Evolutionary conservation across 2,888 invertebrate genomes (phyloP), one percentile per base, ranked within the genome.

Genomic region (Orthosia gothica): DNA sequence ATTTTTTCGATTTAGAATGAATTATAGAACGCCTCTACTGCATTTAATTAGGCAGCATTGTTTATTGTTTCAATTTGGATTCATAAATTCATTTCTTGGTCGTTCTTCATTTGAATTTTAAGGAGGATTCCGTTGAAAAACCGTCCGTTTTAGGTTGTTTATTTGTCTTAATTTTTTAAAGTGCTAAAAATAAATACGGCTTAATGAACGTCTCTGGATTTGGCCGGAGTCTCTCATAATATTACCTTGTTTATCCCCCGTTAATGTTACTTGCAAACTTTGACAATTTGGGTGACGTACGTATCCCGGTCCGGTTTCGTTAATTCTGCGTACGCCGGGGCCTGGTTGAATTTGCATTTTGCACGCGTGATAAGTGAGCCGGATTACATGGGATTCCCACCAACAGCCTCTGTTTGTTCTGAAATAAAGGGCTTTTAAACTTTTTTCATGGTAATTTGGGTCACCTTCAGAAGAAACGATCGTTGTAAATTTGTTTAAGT

Each of bases 401-500:
- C 94, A 94, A 94, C 95, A 93, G 95, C 94, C 95, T 94, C 95
- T 95, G 96, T 96, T 95, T 96, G 95, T 93, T 91, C 95, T 94
- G 94, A 95, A 96, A 96, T 96, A 96, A 96, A 96, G 95, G 95
- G 95, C 94, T 95, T 94, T 95, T 95, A 95, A 96, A 95, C 94
- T 95, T 96, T 95, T 96, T 96, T 95, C 94, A 95, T 94, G 95
- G 94, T 93, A 95, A 96, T 96, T 96, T 96, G 95, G 96, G 96
- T 96, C 96, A 96, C 95, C 95, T 96, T 95, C 92, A 92, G 91
- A 93, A 95, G 95, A 93, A 93, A 94, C 91, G 94, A 92, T 93
- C 91, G 93, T 87, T 95, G 94, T 95, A 94, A 96, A 96, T 96
- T 95, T 95, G 95, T 95, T 95, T 94, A 95, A 96, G 95, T 94